Conservation (phyloP, 2,888 invertebrate genomes). For the Ochropleura leucogaster region DNA sequence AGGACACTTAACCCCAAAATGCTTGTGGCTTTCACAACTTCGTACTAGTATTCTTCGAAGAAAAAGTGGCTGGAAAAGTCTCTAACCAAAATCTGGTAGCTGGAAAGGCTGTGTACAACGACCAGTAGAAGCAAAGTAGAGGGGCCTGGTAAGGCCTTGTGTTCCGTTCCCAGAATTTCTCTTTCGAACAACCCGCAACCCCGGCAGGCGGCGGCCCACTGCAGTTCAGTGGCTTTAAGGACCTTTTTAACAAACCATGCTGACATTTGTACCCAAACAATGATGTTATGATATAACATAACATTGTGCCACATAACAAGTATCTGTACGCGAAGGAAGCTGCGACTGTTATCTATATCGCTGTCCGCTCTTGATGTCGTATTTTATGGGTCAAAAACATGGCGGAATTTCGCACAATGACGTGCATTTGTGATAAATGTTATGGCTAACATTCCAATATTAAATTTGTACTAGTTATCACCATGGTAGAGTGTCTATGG, state of each 20-base stretch:
- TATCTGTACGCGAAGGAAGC: conserved; percentile 61
- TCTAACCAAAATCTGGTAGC: too few species aligned
- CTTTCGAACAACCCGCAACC: too few species aligned
- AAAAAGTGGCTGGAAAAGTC: too few species aligned
- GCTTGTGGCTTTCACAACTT: too few species aligned
- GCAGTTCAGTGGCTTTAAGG: too few species aligned
- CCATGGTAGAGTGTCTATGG: background rate
- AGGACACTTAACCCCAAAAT: too few species aligned
- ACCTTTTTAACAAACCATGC: background rate
- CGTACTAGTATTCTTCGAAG: too few species aligned
- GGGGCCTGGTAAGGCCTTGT: too few species aligned
- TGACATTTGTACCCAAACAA: background rate
- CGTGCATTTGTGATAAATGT: background rate
- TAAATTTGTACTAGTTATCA: background rate
- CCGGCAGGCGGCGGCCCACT: too few species aligned
- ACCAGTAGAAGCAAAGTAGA: too few species aligned
- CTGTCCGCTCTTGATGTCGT: conserved; percentile 56
- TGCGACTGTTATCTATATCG: conserved; percentile 64
- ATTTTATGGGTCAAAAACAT: conserved; percentile 50
- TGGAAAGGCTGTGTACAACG: too few species aligned
- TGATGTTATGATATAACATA: background rate
- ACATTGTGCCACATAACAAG: conserved; percentile 1
- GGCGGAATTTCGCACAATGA: conserved; percentile 40
- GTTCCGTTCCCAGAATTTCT: too few species aligned
- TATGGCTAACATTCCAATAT: background rate